Conservation (phyloP, 2,888 invertebrate genomes). For the Agrotis ipsilon region DNA sequence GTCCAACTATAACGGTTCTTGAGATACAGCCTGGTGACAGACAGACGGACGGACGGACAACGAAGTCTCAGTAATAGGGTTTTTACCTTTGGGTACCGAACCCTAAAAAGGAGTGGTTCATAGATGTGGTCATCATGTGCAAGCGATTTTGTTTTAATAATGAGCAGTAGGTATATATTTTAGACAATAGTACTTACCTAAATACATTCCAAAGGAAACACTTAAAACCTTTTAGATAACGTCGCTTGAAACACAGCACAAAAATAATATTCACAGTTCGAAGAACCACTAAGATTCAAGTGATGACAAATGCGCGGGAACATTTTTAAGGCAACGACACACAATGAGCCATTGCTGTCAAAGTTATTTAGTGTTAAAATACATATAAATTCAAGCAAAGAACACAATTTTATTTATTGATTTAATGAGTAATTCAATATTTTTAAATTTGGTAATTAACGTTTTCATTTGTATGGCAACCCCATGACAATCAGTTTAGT, state of each 20-base stretch:
- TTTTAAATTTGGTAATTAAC: not conserved
- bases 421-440: not conserved
- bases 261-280: too few species aligned
- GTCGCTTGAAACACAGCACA: not conserved
- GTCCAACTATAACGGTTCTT: too few species aligned
- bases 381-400: conserved; percentile 4
- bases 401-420: not conserved
- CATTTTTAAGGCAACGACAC: not conserved
- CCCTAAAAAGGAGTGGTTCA: too few species aligned
- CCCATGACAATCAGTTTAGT: not conserved
- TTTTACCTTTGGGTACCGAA: too few species aligned
- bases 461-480: not conserved
- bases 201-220: not conserved
- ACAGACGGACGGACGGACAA: too few species aligned
- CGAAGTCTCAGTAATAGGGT: too few species aligned
- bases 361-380: not conserved
- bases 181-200: too few species aligned
- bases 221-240: not conserved
- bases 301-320: not conserved
- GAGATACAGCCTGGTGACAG: too few species aligned
- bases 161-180: too few species aligned
- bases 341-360: not conserved
- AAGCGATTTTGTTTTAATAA: too few species aligned
- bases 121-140: too few species aligned
- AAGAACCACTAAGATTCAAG: not conserved